These are phyloP conservation scores for Eucidaris tribuloides DNA, from an alignment of 35 echinoderm and acorn worm genomes.

Conservation along the genomic window DNA sequence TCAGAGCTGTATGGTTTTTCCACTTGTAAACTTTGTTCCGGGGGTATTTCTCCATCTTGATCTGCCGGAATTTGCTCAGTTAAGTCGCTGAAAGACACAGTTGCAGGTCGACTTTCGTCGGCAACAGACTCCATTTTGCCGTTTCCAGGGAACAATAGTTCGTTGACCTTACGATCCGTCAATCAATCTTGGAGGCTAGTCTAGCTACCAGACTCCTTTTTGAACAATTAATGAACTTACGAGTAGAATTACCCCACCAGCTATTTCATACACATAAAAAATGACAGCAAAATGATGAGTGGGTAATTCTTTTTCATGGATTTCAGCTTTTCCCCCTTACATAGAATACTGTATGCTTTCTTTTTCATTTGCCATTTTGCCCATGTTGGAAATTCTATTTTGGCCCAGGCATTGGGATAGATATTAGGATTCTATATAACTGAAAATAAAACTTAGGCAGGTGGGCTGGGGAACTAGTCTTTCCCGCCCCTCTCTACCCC, in stretches of 20 bases:
- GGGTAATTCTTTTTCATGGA: not conserved
- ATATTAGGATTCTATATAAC: too few species aligned
- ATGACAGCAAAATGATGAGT: not conserved
- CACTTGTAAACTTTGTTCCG: not conserved
- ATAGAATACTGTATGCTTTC: not conserved
- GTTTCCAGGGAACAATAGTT: constrained; percentile 11
- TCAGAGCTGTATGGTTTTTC: not conserved
- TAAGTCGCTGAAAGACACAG: constrained; percentile 17
- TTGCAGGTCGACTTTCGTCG: constrained; percentile 13
- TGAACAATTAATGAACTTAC: not conserved
- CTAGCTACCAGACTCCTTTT: too few species aligned
- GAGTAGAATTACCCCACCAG: too few species aligned
- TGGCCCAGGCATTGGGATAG: too few species aligned
- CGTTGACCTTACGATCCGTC: constrained; percentile 4
- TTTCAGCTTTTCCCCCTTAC: not conserved
- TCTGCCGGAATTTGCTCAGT: not conserved
- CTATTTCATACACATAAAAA: not conserved
- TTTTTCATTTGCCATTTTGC: too few species aligned
- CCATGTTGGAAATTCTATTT: too few species aligned
- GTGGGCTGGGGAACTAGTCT: too few species aligned
- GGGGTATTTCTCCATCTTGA: not conserved
- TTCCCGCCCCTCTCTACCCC: too few species aligned
- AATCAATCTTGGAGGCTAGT: too few species aligned
- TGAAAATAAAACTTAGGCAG: too few species aligned
- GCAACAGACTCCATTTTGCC: constrained; percentile 22